Percentiles rank a stretch among this genome's conserved stretches.
phyloP scores from a whole-genome alignment of 2,113 vertebrate species.

The Phodopus roborovskii region DNA sequence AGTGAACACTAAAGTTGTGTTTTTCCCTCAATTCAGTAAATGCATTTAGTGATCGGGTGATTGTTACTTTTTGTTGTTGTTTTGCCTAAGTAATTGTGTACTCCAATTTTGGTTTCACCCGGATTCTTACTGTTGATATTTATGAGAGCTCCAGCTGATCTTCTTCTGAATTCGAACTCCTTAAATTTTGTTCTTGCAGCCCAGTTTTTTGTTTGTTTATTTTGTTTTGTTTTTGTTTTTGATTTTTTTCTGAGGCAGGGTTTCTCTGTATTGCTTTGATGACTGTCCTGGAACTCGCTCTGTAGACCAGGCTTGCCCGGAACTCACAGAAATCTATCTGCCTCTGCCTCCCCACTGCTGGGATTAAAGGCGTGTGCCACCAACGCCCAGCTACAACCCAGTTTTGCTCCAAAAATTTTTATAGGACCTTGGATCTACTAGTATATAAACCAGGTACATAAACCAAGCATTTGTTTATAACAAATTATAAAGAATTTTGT shows the following conservation, averaged over 20 bases:
- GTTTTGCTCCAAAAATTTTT: not conserved
- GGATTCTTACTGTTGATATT: slow-evolving; percentile 81
- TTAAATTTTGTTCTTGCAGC: not conserved
- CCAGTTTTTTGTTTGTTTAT: too few relatives aligned
- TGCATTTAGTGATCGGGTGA: slow-evolving; percentile 56
- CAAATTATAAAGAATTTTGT: not conserved
- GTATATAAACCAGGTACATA: not conserved
- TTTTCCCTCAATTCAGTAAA: slow-evolving; percentile 15
- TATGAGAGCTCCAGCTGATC: slow-evolving; percentile 79
- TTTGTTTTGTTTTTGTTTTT: too few relatives aligned
- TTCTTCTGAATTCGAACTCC: slow-evolving; percentile 40
- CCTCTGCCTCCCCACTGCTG: too few relatives aligned
- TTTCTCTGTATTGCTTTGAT: too few relatives aligned
- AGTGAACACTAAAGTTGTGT: slow-evolving; percentile 17
- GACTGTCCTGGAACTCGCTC: too few relatives aligned
- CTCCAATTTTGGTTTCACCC: slow-evolving; percentile 77
- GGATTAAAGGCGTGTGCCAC: too few relatives aligned
- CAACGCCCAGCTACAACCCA: not conserved
- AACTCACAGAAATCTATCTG: too few relatives aligned
- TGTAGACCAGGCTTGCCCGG: too few relatives aligned
- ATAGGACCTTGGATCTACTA: not conserved
- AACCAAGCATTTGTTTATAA: not conserved
- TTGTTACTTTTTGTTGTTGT: not conserved
- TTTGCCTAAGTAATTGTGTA: slow-evolving; percentile 41
- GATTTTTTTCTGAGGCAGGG: too few relatives aligned